These are phyloP conservation scores for Nomada fabriciana DNA, from an alignment of 2,888 invertebrate species.

Conservation along the genomic window DNA sequence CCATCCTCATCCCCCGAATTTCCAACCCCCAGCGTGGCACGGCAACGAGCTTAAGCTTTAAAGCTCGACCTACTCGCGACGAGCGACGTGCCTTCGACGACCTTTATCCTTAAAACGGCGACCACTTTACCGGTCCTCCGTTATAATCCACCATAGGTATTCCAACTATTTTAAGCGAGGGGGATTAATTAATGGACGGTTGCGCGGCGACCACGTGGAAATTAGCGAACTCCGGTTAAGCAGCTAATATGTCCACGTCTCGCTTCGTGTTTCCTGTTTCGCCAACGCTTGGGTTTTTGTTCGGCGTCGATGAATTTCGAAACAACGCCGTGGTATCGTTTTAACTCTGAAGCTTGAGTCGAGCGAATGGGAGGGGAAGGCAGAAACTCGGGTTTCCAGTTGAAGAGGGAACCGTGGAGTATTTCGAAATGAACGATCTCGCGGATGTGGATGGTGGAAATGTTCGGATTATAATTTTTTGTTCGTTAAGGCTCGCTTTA, in stretches of 20 bases:
- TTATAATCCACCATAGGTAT: conserved; percentile 31
- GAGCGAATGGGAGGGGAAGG: too few species aligned
- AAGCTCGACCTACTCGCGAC: not conserved
- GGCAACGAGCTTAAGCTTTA: not conserved
- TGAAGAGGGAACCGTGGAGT: too few species aligned
- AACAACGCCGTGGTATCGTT: not conserved
- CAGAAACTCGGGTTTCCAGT: too few species aligned
- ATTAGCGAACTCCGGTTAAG: conserved; percentile 60
- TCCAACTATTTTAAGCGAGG: conserved; percentile 62
- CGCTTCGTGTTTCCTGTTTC: not conserved
- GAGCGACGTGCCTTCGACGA: not conserved
- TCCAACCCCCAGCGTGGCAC: not conserved
- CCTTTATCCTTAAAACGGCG: conserved; percentile 1
- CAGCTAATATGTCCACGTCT: conserved; percentile 53
- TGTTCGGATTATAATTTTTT: too few species aligned
- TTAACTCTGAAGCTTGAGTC: too few species aligned
- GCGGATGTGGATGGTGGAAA: too few species aligned
- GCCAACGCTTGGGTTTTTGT: not conserved
- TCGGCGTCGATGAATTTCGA: not conserved
- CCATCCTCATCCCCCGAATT: conserved; percentile 36
- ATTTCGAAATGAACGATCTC: too few species aligned
- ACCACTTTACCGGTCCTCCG: not conserved
- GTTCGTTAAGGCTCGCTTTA: too few species aligned
- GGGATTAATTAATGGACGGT: conserved; percentile 64
- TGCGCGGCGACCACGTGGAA: conserved; percentile 46